Evolutionary conservation across 2,888 invertebrate genomes (phyloP), one percentile per base, ranked within the genome.

Genomic region (Camptogramma bilineatum): DNA sequence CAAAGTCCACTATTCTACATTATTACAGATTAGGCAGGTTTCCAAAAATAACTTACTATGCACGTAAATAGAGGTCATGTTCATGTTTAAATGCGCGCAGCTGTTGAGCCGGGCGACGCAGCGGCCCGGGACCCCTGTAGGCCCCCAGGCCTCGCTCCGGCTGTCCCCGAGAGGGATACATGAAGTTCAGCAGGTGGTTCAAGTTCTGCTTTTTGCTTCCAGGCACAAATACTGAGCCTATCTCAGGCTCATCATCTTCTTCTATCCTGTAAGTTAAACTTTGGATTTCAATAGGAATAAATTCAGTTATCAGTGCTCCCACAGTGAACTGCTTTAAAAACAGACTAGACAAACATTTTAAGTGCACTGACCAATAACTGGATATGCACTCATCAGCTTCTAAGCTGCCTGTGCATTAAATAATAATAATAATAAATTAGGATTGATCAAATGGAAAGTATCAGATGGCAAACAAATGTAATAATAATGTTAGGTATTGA

Each of bases 151-250:
- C 50, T 2, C 84, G 84, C 53, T 84, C 83, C 0, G 74, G 68
- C 52, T 76, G 72, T 55, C 94, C 95, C 53, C 96, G 94, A 52
- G 96, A 95, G 70, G 95, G 95, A 86, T 97, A 97, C 87, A 96
- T 96, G 91, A 98, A 98, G 93, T 98, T 98, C 80, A 98, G 95
- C 95, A 98, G 95, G 95, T 98, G 97, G 91, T 97, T 98, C 93
- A 97, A 94, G 93, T 97, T 98, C 94, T 97, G 97, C 94, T 98
- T 98, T 90, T 97, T 98, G 90, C 97, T 96, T 93, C 97, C 97
- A 87, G 95, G 95, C 85, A 94, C 93, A 94, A 96, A 95, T 79
- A 97, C 96, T 85, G 97, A 97, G 94, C 97, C 97, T 88, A 95
- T 92, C 94, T 97, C 97, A 85, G 95, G 94, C 81, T 94, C 94